Evolutionary conservation across 1,140 invertebrate genomes (phyloP), one percentile per base, ranked within the genome.

Genomic region (Trichogramma pretiosum): DNA sequence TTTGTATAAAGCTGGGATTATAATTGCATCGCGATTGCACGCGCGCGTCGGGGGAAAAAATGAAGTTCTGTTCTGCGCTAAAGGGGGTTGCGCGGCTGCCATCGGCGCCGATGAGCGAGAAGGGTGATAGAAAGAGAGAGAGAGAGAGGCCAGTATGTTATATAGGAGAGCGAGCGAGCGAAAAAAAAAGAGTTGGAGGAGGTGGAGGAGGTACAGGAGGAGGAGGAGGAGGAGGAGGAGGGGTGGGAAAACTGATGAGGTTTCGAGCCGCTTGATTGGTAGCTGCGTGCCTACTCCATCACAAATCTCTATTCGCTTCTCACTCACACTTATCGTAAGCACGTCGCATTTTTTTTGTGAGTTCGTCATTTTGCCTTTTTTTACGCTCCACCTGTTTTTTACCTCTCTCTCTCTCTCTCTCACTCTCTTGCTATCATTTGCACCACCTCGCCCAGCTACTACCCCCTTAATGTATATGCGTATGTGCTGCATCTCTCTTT

Each of bases 1-100:
- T 56, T 71, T 70, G 65, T 65, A 71, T 69, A 71, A 71, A 71
- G 67, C 66, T 69, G 68, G n/a, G 65, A 70, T 71, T 71, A 71
- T 71, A 71, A 71, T 70, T 71, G 68, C 68, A 68, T 69, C 66
- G 65, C 63, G 62, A 71, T 67, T 65, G 66, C 63, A 65, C 56
- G 53, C 56, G 55, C 35, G 50, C 54, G 53, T 55, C 57, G 50
- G 8, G 50, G 51, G 61, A 69, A 69, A 64, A 68, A 67, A 68
- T 64, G 61, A 61, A 63, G 60, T 60, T 59, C 55, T n/a, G n/a
- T n/a, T 58, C 46, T 50, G 56, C 33, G 52, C 55, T 54, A 54
- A 51, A 52, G 53, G 52, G 48, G 55, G 53, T 56, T 45, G 53
- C 28, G 24, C 9, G 33, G 54, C 37, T 45, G 46, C 35, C n/a